phyloP scores from a whole-genome alignment of 2,113 vertebrate species.

The Sitta europaea region DNA sequence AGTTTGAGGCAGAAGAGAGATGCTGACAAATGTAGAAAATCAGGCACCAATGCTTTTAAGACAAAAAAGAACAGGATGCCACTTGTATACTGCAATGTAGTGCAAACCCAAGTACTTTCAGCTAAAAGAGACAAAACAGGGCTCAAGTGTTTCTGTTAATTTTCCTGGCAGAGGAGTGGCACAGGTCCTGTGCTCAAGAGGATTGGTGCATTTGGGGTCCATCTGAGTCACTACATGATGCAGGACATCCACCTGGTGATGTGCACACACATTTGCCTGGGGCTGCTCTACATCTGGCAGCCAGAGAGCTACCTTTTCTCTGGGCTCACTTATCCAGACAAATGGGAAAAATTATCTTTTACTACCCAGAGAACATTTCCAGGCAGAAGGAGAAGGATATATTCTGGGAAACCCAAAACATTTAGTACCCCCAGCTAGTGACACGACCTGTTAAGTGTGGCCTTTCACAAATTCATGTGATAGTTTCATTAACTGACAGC shows the following conservation, averaged over 20 bases:
- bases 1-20: not conserved
- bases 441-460: not conserved
- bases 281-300: conserved; percentile 39
- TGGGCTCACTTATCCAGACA: not conserved
- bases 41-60: not conserved
- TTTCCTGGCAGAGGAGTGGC: not conserved
- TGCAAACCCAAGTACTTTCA: not conserved
- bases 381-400: conserved; percentile 5
- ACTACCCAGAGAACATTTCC: conserved; percentile 22
- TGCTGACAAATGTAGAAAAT: not conserved
- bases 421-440: not conserved
- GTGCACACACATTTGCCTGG: not conserved
- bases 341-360: conserved; percentile 49
- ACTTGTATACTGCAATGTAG: not conserved
- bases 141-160: not conserved
- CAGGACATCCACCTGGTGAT: conserved; percentile 1
- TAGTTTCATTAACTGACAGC: not conserved
- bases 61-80: not conserved
- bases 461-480: not conserved
- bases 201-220: not conserved
- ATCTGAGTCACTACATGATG: not conserved
- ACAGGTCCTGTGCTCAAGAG: not conserved
- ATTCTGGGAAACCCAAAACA: not conserved
- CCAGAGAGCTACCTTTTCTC: conserved; percentile 35
- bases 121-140: not conserved